Percentiles rank a stretch among this genome's conserved stretches.
Evolutionary conservation across 2,797 vertebrate genomes (phyloP).

Genomic region (Pogoniulus pusillus): DNA sequence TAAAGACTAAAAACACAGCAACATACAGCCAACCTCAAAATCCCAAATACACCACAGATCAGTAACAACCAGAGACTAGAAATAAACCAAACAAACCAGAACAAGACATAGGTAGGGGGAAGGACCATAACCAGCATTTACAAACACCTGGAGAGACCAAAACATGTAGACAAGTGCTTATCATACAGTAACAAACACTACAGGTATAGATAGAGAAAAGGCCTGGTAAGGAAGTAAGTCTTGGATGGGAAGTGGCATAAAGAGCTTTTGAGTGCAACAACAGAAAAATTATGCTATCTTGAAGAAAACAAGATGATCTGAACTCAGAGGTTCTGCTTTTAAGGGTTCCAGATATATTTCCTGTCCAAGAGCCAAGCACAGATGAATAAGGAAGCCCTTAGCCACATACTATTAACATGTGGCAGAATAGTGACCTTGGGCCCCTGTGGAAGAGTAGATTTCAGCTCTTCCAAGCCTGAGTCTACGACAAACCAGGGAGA

Average conservation of each 20-base stretch:
- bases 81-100: background rate
- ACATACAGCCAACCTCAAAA: background rate
- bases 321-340: conserved; percentile 4
- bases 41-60: background rate
- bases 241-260: background rate
- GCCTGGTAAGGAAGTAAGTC: background rate
- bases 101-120: background rate
- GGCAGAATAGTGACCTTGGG: background rate
- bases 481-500: background rate
- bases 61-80: background rate
- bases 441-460: background rate
- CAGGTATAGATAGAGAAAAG: background rate
- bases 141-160: background rate
- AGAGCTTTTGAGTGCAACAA: background rate
- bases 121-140: background rate
- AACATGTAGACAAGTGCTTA: background rate
- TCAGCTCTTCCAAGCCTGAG: background rate
- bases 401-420: background rate
- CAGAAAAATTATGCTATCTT: background rate
- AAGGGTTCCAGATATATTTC: background rate
- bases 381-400: background rate
- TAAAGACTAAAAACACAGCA: too few relatives aligned
- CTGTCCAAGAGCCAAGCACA: background rate
- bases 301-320: background rate
- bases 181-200: background rate